A percentile compares a stretch with the other conserved stretches of the same genome.
Conservation (phyloP, 2,113 vertebrate genomes). For the Grallaria varia region DNA sequence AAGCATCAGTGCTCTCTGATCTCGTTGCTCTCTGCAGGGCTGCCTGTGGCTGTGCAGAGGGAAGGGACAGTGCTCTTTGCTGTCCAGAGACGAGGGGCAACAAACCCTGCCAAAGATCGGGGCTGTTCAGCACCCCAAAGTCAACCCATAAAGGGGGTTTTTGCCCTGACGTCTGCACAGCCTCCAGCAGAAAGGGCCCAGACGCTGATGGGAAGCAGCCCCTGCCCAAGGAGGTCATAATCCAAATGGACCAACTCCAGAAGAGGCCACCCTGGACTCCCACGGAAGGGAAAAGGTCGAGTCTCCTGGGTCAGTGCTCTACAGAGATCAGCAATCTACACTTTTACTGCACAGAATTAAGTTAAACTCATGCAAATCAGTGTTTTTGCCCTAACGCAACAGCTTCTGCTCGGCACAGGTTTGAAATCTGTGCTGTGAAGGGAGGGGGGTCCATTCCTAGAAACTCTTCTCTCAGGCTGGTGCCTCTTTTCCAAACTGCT, state of each 20-base stretch:
- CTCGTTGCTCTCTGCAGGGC: background rate
- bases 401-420: background rate
- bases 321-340: background rate
- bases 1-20: background rate
- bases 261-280: background rate
- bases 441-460: background rate
- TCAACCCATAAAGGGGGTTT: background rate
- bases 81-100: background rate
- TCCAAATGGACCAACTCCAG: accelerated
- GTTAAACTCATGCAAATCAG: background rate
- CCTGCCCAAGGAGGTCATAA: background rate
- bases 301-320: background rate
- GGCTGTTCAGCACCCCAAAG: background rate
- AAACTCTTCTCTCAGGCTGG: background rate
- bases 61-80: background rate
- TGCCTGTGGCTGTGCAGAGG: background rate
- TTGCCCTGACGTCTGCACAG: background rate
- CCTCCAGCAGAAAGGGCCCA: background rate
- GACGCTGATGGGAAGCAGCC: background rate
- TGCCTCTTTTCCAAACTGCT: background rate
- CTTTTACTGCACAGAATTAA: background rate
- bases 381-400: background rate
- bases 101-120: background rate
- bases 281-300: background rate
- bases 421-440: background rate